Conservation (phyloP, 1,140 invertebrate species). For the Chironomus striatipennis region DNA sequence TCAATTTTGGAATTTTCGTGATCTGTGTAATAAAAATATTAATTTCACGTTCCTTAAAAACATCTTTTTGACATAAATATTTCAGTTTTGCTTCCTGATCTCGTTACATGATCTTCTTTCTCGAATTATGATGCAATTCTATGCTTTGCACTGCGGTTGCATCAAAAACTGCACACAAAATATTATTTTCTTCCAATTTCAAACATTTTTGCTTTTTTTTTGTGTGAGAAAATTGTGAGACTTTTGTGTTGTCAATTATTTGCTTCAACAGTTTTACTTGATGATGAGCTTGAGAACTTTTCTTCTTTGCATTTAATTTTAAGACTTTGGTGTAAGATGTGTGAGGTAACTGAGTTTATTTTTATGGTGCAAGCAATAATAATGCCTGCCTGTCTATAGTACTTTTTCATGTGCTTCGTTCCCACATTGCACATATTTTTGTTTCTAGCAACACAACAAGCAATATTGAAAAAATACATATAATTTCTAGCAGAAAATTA, state of each 20-base stretch:
- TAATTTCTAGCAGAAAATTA: too few species aligned
- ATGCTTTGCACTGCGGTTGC: neutral
- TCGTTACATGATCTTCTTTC: neutral
- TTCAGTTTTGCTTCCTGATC: neutral
- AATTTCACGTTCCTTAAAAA: neutral
- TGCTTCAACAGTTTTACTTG: neutral
- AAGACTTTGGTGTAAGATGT: too few species aligned
- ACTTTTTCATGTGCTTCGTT: too few species aligned
- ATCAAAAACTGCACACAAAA: neutral
- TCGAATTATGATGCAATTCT: neutral
- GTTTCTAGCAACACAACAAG: too few species aligned
- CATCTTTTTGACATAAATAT: neutral
- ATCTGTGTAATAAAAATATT: neutral
- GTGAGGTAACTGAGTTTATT: too few species aligned
- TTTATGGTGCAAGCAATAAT: too few species aligned
- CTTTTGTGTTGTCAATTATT: slow-evolving; percentile 13
- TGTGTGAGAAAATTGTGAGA: neutral
- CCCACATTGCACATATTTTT: too few species aligned
- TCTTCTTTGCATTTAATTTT: too few species aligned
- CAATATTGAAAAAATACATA: too few species aligned
- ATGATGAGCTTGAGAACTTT: slow-evolving; percentile 5
- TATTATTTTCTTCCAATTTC: neutral
- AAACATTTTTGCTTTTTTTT: too few species aligned
- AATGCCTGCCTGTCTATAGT: too few species aligned
- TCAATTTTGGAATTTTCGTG: neutral